Percentiles rank a stretch among this genome's conserved stretches.
phyloP scores from a whole-genome alignment of 2,113 vertebrate species.

The Urocynchramus pylzowi region DNA sequence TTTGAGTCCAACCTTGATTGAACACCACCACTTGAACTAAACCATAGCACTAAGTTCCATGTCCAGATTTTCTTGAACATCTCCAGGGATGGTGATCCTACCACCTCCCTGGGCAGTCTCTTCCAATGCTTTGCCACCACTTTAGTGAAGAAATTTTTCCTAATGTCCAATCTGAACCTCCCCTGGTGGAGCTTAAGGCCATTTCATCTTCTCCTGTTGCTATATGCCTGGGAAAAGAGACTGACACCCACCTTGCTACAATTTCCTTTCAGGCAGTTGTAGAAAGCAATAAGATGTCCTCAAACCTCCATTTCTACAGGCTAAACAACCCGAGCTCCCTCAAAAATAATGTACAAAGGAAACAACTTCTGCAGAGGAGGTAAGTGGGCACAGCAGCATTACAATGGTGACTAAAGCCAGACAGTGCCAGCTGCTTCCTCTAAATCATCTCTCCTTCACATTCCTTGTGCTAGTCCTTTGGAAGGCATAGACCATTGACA shows the following conservation, averaged over 20 bases:
- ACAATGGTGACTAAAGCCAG: background rate
- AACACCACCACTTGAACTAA: background rate
- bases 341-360: background rate
- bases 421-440: background rate
- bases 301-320: background rate
- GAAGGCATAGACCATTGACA: background rate
- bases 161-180: background rate
- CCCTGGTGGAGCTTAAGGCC: background rate
- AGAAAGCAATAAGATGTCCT: background rate
- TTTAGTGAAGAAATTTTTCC: background rate
- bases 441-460: background rate
- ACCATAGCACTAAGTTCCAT: background rate
- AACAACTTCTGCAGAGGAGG: background rate
- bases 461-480: background rate
- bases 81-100: background rate
- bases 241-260: background rate
- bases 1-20: fast-evolving
- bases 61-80: background rate
- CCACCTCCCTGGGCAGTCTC: background rate
- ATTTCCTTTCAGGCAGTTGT: background rate
- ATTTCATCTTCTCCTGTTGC: background rate
- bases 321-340: background rate
- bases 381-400: background rate
- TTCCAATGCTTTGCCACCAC: background rate
- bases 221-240: background rate